A percentile compares a stretch with the other conserved stretches of the same genome.
phyloP scores from a whole-genome alignment of 1,140 invertebrate species.

The Aphelenchoides avenae region DNA sequence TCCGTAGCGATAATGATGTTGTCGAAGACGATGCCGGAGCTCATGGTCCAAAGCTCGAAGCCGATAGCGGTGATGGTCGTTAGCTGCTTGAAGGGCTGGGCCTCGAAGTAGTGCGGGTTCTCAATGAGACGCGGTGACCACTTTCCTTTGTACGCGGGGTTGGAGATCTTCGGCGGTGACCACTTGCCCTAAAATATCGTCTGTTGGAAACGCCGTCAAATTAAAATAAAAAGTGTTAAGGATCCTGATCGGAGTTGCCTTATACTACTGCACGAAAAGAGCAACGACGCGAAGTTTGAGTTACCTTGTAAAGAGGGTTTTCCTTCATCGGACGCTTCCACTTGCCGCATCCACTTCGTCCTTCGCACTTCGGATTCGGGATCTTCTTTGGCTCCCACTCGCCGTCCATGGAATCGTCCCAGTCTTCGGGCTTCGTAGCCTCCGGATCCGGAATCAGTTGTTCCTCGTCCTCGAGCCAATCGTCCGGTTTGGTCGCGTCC shows the following conservation, averaged over 20 bases:
- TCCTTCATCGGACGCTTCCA: slow-evolving; percentile 66
- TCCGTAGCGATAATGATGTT: slow-evolving; percentile 89
- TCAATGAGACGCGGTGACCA: slow-evolving; percentile 80
- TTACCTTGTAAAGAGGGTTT: slow-evolving; percentile 60
- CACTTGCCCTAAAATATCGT: slow-evolving; percentile 65
- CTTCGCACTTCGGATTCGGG: slow-evolving; percentile 79
- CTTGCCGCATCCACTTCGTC: slow-evolving; percentile 79
- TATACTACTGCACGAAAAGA: too few relatives aligned
- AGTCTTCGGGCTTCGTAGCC: slow-evolving; percentile 79
- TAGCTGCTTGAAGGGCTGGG: slow-evolving; percentile 79
- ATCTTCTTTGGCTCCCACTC: slow-evolving; percentile 93
- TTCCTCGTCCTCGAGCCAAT: slow-evolving; percentile 87
- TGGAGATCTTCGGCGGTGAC: slow-evolving; percentile 81
- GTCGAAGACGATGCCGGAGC: slow-evolving; percentile 78
- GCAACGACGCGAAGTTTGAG: too few relatives aligned
- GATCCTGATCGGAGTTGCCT: too few relatives aligned
- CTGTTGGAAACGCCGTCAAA: not conserved
- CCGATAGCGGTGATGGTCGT: slow-evolving; percentile 80
- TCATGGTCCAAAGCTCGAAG: slow-evolving; percentile 71
- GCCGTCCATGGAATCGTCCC: slow-evolving; percentile 88
- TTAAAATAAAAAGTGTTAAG: not conserved
- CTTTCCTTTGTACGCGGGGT: slow-evolving; percentile 89
- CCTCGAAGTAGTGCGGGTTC: slow-evolving; percentile 89
- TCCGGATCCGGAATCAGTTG: slow-evolving; percentile 80
- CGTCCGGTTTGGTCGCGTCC: slow-evolving; percentile 60